Evolutionary conservation across 2,888 invertebrate species (phyloP), one percentile per base, ranked within the genome.

Genomic region (Agriopis marginaria): DNA sequence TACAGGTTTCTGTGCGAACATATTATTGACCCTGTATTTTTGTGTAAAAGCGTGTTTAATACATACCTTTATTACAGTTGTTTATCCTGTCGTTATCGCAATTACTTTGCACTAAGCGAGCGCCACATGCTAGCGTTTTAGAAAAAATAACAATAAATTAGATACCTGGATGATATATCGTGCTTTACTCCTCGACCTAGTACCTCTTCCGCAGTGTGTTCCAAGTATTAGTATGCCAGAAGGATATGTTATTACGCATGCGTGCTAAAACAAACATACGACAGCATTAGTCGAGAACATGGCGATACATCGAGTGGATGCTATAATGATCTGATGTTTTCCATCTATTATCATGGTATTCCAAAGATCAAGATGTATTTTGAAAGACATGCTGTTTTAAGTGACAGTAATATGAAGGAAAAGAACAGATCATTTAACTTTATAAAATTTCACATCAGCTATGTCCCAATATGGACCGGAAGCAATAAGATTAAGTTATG

Each of bases 231-330:
- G 94, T 94, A 94, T 94, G 94, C 94, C 94, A 93, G 93, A 93
- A 93, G 94, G 93, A 88, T 93, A 94, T 89, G 94, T 94, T 94
- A 94, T 94, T 93, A 94, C 93, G 92, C 94, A 94, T 94, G 94
- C 94, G 93, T 86, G 90, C 94, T 94, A 94, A 92, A 94, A 94
- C 93, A 94, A 90, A 94, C 91, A 91, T 93, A 94, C 92, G 91
- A 88, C 83, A 89, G 88, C 83, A 92, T 94, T 94, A 94, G 88
- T 90, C 74, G 75, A 88, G 79, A 82, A 87, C 81, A 80, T 77
- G 84, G 79, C 77, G 69, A 78, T 72, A 84, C 79, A 82, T 79
- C 80, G 79, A 82, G n/a, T 82, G 10, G 77, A 78, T 73, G 76
- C 75, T 76, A 75, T 71, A 64, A 75, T 71, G 78, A 84, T 82